Base-by-base conservation (phyloP, 2,797 vertebrate species). In the Danio albolineatus region DNA sequence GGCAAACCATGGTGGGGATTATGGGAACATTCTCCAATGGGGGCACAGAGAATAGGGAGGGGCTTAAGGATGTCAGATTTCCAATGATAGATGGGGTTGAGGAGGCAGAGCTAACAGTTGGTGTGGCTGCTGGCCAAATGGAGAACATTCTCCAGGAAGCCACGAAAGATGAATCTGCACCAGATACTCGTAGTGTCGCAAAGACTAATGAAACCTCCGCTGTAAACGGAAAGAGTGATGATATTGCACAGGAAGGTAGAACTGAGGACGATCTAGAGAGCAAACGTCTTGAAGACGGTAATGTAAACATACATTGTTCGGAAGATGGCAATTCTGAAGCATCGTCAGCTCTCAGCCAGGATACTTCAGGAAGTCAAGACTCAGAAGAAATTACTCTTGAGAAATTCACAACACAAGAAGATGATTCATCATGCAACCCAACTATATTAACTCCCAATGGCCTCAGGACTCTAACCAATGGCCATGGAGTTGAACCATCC, bases 111-210 rank as follows among this genome's bases (percentile, higher is more conserved):
- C 94, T 98, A n/a, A 95, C 95, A 0, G 94, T 95, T 13, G 95
- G 95, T 0, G 94, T 98, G 83, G 95, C 95, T 0, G 95, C 96
- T 86, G 95, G 95, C 9, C 97, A 98, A 89, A 98, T 98, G 94
- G 97, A 97, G 86, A 99, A 98, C 88, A 97, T 99, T 86, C 92
- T 99, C 57, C 96, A 98, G 85, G 97, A 99, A 88, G 97, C 97
- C 78, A 96, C 95, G 1, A 95, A 96, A 81, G 96, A 98, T 59
- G 96, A 97, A 5, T 91, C 90, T 0, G 88, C 89, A 41, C 79
- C 71, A 5, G 82, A 83, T 39, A 79, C 64, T 46, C 71, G 39
- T 83, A 74, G 92, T 81, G 75, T 80, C 21, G 19, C 53, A 72
- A 83, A 85, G 88, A 44, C 65, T 65, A 28, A 77, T 43, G 62